Conservation (phyloP, 2,113 vertebrate species). For the Sorex fumeus region DNA sequence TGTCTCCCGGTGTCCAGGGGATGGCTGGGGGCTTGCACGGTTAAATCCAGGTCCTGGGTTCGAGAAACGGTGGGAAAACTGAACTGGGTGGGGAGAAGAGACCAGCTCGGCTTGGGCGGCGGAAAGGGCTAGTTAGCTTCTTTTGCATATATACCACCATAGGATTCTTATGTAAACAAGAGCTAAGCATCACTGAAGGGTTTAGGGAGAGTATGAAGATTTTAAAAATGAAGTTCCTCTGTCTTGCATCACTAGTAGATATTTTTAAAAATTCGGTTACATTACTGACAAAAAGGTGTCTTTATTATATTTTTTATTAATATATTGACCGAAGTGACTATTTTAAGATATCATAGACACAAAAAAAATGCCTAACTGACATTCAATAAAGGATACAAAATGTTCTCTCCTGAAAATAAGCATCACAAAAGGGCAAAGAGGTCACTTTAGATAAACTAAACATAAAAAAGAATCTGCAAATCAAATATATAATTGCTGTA, state of each 20-base stretch:
- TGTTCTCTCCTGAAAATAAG: background rate
- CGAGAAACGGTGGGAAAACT: no score
- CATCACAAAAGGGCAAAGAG: background rate
- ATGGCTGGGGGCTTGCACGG: no score
- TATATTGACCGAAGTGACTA: background rate
- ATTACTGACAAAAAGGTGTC: no score
- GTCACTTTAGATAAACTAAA: conserved; percentile 7
- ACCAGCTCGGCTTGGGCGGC: no score
- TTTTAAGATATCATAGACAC: background rate
- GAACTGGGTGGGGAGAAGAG: no score
- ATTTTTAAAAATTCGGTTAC: no score
- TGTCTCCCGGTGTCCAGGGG: no score
- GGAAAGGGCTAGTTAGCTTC: background rate
- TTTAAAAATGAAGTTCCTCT: background rate
- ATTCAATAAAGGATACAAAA: conserved; percentile 46
- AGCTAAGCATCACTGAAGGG: background rate
- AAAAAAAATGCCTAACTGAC: conserved; percentile 2
- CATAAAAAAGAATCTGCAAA: background rate
- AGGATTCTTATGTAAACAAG: background rate
- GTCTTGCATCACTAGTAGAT: background rate
- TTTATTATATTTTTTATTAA: background rate
- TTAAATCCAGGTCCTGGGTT: no score
- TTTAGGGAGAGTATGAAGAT: background rate
- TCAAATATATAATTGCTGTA: background rate
- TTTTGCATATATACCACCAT: background rate